Base-by-base conservation (phyloP, 2,113 vertebrate genomes). In the Rhinogobius similis region DNA sequence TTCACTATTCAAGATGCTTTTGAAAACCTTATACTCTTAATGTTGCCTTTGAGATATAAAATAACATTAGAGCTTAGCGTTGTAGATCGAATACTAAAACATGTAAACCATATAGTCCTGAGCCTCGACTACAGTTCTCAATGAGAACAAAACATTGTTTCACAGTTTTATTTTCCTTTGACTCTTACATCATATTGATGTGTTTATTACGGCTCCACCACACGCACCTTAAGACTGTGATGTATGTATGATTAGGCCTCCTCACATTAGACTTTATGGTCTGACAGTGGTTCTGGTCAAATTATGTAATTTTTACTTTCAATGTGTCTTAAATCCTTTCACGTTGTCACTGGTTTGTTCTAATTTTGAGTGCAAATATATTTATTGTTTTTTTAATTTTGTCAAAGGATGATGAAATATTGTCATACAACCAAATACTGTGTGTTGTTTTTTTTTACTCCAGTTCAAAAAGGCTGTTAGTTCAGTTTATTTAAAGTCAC, bases 101-200 rank as follows among this genome's bases (percentile, higher is more conserved):
- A 9, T 43, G 36, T 39, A 68, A 26, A 55, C 12, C 23, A 24
- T 36, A 50, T 53, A 39, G 23, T 20, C 43, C 32, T 20, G 68
- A 75, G 64, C 70, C 59, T 86, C 82, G 21, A 65, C 74, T 74
- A 85, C 6, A n/a, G 89, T 91, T 93, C 93, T 94, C 91, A 87
- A 81, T 92, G 93, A 93, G 93, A 93, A 93, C 87, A 77, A 23
- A 70, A 41, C 52, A 59, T 79, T 75, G 39, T 62, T 68, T 76
- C 77, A 75, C 52, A 18, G 24, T 6, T 14, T 11, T 16, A 55
- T 32, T 64, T 74, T 58, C 18, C 75, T 69, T 27, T 50, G 20
- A 39, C 32, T 84, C 67, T 86, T 90, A 73, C 91, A 93, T 93
- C 93, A 94, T 88, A 92, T 92, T 93, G 93, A 92, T 93, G 93